Percentiles rank a stretch among this genome's conserved stretches.
These are phyloP conservation scores for Andrena flavipes DNA, from an alignment of 2,888 invertebrate species.

Conservation along the genomic window DNA sequence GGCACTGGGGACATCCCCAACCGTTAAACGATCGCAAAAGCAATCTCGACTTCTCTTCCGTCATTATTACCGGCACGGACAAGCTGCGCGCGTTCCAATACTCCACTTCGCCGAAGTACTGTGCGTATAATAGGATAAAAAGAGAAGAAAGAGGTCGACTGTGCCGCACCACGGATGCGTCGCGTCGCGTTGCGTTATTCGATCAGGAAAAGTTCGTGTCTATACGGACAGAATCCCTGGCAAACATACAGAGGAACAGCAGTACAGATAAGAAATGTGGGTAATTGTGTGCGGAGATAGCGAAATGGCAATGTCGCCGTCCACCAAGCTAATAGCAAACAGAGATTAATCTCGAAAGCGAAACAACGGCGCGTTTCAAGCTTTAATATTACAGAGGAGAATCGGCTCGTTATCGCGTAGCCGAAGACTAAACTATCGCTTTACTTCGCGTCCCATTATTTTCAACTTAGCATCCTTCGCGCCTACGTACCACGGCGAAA, in stretches of 20 bases:
- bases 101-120: too few species aligned
- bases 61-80: too few species aligned
- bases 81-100: too few species aligned
- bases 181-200: neutral
- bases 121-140: too few species aligned
- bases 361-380: neutral
- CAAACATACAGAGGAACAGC: neutral
- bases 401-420: neutral
- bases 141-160: neutral
- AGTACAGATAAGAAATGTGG: conserved; percentile 50
- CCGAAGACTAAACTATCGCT: neutral
- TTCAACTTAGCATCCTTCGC: neutral
- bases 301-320: conserved; percentile 35
- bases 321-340: conserved; percentile 15
- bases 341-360: neutral
- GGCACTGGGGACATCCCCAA: too few species aligned
- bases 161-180: neutral
- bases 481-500: too few species aligned
- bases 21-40: too few species aligned
- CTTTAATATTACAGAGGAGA: neutral
- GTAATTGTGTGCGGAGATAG: conserved; percentile 55
- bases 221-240: neutral
- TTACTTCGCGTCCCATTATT: neutral
- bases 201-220: neutral
- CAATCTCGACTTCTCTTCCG: too few species aligned